Evolutionary conservation across 2,113 vertebrate genomes (phyloP).

Genomic region (Labeo rohita): DNA sequence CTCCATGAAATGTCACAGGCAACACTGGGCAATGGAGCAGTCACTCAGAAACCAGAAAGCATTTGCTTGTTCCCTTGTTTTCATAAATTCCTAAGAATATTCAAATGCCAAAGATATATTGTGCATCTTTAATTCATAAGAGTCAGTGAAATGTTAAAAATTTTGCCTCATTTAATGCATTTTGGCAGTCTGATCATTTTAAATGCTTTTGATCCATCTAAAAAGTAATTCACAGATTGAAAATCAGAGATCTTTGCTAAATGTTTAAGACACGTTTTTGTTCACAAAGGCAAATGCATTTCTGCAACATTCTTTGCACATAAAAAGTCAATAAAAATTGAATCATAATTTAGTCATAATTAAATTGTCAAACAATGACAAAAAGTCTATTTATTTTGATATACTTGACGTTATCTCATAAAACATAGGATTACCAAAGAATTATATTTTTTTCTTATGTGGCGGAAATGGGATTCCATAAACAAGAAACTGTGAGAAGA

Average conservation of each 20-base stretch:
- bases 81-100: background rate
- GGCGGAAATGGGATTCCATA: background rate
- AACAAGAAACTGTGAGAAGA: background rate
- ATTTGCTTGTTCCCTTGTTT: background rate
- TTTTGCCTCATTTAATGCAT: background rate
- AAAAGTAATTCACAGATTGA: background rate
- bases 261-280: background rate
- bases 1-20: slow-evolving; percentile 45
- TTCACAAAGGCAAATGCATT: background rate
- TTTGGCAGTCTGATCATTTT: background rate
- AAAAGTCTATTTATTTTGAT: too few relatives aligned
- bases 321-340: background rate
- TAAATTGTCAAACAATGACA: too few relatives aligned
- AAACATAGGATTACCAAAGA: too few relatives aligned
- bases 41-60: slow-evolving; percentile 21
- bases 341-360: too few relatives aligned
- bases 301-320: background rate
- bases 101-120: background rate
- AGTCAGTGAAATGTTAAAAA: background rate
- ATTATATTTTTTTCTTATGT: too few relatives aligned
- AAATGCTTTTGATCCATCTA: background rate
- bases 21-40: slow-evolving; percentile 19
- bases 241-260: background rate
- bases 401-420: too few relatives aligned
- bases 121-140: background rate